Evolutionary conservation across 2,113 vertebrate species (phyloP).

Genomic region (Campylorhamphus procurvoides): DNA sequence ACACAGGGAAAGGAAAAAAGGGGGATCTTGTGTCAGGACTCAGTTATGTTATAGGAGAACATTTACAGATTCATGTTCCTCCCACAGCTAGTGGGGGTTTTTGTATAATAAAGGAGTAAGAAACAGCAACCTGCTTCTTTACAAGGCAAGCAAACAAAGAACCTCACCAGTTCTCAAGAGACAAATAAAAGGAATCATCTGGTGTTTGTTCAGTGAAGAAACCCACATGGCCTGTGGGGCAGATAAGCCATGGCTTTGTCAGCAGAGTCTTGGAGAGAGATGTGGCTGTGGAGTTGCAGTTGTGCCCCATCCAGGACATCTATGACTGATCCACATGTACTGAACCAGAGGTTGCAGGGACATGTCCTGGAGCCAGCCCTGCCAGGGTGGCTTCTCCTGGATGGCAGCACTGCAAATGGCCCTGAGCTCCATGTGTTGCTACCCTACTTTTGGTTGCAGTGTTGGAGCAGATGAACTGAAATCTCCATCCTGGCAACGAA

Average conservation of each 20-base stretch:
- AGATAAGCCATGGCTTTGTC: background rate
- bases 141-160: background rate
- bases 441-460: background rate
- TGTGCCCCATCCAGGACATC: background rate
- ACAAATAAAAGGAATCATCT: background rate
- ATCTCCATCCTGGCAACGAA: background rate
- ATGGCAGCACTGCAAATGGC: background rate
- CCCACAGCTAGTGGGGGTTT: background rate
- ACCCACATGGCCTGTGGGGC: background rate
- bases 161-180: background rate
- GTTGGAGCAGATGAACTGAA: background rate
- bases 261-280: background rate
- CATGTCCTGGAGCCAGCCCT: rapidly evolving
- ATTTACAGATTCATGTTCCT: background rate
- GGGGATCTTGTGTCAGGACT: background rate
- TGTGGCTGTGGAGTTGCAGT: background rate
- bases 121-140: background rate
- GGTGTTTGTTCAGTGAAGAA: background rate
- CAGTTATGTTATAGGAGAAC: background rate
- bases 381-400: background rate
- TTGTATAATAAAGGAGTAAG: background rate
- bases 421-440: background rate
- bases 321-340: rapidly evolving
- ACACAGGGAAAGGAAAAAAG: background rate
- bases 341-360: background rate